phyloP scores from a whole-genome alignment of 2,797 vertebrate genomes.

The Merluccius polli region DNA sequence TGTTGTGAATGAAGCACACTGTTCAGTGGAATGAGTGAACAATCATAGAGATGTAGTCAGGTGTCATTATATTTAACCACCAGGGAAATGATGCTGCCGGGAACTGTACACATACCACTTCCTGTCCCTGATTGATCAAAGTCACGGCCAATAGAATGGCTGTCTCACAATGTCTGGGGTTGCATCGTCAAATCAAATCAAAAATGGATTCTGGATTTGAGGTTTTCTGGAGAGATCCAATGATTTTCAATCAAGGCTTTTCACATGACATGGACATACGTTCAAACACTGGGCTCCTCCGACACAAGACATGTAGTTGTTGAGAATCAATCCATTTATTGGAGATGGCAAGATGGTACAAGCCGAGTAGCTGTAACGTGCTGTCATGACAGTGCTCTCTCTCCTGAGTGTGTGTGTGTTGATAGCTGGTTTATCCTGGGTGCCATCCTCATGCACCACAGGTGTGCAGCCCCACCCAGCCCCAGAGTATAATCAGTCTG shows the following conservation, averaged over 20 bases:
- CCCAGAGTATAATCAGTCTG: too few species aligned
- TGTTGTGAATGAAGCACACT: background rate
- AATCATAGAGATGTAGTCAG: background rate
- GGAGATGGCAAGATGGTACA: too few species aligned
- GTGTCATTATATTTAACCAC: slow-evolving; percentile 1
- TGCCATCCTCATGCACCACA: too few species aligned
- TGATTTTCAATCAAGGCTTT: background rate
- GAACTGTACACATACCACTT: background rate
- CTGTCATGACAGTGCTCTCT: too few species aligned
- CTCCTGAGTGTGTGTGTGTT: too few species aligned
- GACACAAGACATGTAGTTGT: too few species aligned
- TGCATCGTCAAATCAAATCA: background rate
- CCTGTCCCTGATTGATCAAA: background rate
- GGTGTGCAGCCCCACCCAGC: too few species aligned
- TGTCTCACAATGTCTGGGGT: background rate
- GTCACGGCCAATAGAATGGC: background rate
- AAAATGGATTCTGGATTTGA: too few species aligned
- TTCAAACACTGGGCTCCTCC: background rate
- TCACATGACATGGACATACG: background rate
- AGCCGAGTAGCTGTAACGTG: too few species aligned
- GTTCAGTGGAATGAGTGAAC: background rate
- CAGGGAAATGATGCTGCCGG: background rate
- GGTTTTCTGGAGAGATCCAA: too few species aligned
- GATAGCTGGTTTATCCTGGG: too few species aligned
- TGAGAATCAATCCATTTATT: too few species aligned